A percentile compares a stretch with the other conserved stretches of the same genome.
Conservation (phyloP, 2,113 vertebrate genomes). For the Polyodon spathula region DNA sequence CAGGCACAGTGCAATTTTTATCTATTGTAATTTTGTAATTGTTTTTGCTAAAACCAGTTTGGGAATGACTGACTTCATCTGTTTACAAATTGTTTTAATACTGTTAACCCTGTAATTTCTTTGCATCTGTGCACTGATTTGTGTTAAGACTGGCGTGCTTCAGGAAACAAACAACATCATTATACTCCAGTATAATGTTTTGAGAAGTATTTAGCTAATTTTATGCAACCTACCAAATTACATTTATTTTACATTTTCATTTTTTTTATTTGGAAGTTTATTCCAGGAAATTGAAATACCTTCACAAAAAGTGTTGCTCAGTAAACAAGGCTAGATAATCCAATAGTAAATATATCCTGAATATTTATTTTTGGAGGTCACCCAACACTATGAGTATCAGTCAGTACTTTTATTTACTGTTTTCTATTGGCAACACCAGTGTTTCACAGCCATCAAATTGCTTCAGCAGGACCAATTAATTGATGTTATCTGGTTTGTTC, state of each 20-base stretch:
- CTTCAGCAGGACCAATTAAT: background rate
- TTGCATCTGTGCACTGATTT: conserved; percentile 34
- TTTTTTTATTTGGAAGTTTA: background rate
- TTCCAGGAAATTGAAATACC: background rate
- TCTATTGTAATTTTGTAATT: conserved; percentile 99
- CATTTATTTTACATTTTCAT: background rate
- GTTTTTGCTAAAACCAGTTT: conserved; percentile 78
- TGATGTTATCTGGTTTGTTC: background rate
- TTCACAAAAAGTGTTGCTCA: background rate
- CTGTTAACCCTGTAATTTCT: conserved; percentile 78
- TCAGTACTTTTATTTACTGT: background rate
- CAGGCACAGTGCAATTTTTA: conserved; percentile 89
- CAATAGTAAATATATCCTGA: background rate
- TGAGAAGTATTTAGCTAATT: background rate
- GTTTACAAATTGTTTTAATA: conserved; percentile 94
- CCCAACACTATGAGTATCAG: background rate
- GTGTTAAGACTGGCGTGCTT: background rate
- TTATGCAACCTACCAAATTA: background rate
- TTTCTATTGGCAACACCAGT: background rate
- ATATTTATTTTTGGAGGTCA: background rate
- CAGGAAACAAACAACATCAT: background rate
- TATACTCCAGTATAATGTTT: background rate
- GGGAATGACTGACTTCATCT: conserved; percentile 82
- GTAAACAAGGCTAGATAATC: background rate
- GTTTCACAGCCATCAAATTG: background rate